Evolutionary conservation across 2,797 vertebrate species (phyloP), one percentile per base, ranked within the genome.

Genomic region (Chloroceryle amazona): DNA sequence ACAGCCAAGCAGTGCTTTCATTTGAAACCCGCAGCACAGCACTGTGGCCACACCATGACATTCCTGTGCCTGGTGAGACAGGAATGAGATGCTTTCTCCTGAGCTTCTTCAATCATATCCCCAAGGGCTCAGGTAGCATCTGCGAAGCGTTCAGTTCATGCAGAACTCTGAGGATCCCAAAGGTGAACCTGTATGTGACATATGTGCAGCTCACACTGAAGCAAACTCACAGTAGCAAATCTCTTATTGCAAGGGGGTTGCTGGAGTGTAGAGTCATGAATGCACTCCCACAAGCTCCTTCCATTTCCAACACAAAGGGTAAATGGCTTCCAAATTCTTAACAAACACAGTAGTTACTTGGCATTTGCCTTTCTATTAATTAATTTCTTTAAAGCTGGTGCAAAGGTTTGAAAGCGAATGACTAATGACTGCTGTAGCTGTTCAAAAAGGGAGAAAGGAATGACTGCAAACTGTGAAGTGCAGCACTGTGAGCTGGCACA

Each of bases 401-500:
- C 44, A 89, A 86, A 93, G 47, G 39, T 84, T 63, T 71, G 67
- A 78, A 79, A 85, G 26, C 23, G 80, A 86, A 86, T 79, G 23
- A 58, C 61, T 71, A 52, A 52, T 28, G 47, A 79, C 25, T 39
- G 71, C 39, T 76, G 47, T 31, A 33, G 10, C 63, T 87, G 33
- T 63, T 93, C 55, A 44, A 58, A 93, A 74, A 88, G 81, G 66
- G 86, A 76, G 37, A 60, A 65, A 63, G 0, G 3, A 68, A 55
- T 8, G 42, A 86, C 1, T 9, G 66, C 47, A 39, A 75, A 58
- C 29, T 60, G 47, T 63, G 47, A 82, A 87, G 55, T 4, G 13
- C 5, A 84, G 58, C 35, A 9, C 9, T 31, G 33, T 23, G 55
- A 79, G 55, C 71, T 6, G 16, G 73, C 70, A 63, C 58, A 41